A percentile compares a stretch with the other conserved stretches of the same genome.
Conservation (phyloP, 1,140 invertebrate genomes). For the Melanaphis sacchari region DNA sequence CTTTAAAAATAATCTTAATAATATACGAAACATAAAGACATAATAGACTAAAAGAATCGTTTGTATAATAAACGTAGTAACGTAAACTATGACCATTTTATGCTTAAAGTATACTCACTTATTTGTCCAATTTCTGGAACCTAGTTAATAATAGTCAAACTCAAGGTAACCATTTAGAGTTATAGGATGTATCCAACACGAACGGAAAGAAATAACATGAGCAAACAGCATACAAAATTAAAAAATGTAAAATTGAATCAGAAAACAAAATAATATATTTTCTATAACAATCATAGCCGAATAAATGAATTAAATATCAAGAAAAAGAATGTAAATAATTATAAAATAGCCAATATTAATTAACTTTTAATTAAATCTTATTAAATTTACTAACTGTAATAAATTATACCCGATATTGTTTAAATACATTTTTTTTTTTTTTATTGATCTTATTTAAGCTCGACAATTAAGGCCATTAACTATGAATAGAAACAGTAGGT, state of each 20-base stretch:
- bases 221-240: background rate
- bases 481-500: too few species aligned
- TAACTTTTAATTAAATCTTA: background rate
- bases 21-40: background rate
- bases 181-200: background rate
- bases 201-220: background rate
- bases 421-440: too few species aligned
- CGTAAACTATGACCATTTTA: background rate
- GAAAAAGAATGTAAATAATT: background rate
- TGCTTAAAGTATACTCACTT: background rate
- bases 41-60: background rate
- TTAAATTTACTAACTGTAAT: background rate
- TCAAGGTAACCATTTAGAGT: background rate
- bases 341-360: background rate
- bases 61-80: background rate
- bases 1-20: background rate
- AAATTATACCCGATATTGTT: too few species aligned
- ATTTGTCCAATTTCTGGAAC: background rate
- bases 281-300: background rate
- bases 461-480: too few species aligned
- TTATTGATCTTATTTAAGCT: too few species aligned
- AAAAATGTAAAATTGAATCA: background rate
- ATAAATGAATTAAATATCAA: background rate
- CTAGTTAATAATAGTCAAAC: background rate
- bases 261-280: background rate